Base-by-base conservation (phyloP, 2,797 vertebrate genomes). In the Vespertilio murinus region DNA sequence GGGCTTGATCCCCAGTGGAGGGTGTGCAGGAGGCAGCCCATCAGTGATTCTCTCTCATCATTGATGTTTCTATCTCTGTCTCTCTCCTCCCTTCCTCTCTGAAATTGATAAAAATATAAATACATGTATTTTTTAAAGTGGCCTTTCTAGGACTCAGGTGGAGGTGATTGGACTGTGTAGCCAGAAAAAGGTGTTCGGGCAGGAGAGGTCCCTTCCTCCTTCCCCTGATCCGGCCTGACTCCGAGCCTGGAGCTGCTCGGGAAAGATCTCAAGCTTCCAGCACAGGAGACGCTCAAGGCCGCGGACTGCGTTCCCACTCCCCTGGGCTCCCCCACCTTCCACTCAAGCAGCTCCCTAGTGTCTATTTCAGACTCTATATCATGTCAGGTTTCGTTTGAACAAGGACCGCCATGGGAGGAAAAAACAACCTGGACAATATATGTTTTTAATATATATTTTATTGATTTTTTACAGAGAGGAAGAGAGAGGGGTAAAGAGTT, bases 291-390 rank as follows among this genome's bases (percentile, higher is more conserved):
- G 4, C 33, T 23, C 1, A 6, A 28, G 25, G 49, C 79, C 10
- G 0, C 20, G 28, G 10, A 22, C 69, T 30, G 56, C 5, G 64
- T 7, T 30, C 23, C 40, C 8, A 13, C 56, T n/a, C 45, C 28
- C 25, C 73, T 0, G 28, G 92, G 23, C 42, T 30, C 33, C 16
- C 4, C 38, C 5, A 5, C 47, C 45, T 42, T 35, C 61, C 11
- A 3, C 54, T 45, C 0, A 0, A 71, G 75, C 7, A 38, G 8
- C 23, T 75, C 28, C 2, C 38, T n/a, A 1, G 0, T 3, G 5
- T 71, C 87, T 45, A 8, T 67, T 67, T 88, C 13, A 28, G 18
- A 1, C 45, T 38, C 40, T 5, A 1, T 30, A 6, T 42, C 69
- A 25, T 3, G n/a, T 42, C 59, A 30, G n/a, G 77, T 67, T 61